Base-by-base conservation (phyloP, 2,888 invertebrate species). In the Drosophila mimetica region DNA sequence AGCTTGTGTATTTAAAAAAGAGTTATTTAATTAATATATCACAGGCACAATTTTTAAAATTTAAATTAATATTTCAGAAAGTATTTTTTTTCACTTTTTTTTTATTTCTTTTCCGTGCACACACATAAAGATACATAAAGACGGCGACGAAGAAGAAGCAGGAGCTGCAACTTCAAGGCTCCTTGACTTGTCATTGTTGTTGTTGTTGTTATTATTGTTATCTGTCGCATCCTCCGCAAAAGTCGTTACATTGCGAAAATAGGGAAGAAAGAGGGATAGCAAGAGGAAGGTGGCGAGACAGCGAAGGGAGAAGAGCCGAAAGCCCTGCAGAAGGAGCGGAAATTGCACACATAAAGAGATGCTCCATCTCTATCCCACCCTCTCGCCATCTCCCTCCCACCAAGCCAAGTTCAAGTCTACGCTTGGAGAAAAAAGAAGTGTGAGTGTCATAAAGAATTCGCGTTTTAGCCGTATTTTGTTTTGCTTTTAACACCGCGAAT, bases 341-440 rank as follows among this genome's bases (percentile, higher is more conserved):
- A 82, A 82, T 82, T 75, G 81, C 79, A 66, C 76, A 84, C 76
- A 81, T 76, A 84, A 84, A 70, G 52, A 70, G 71, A 54, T 39
- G 39, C 57, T 59, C 50, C 28, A 14, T 34, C 41, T 60, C 63
- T 36, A 8, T 41, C 47, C 18, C 58, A 22, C 39, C 37, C 47
- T 25, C 22, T 41, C 25, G 36, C 55, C 36, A 37, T 41, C 47
- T 58, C 32, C 6, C 39, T 16, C 9, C 9, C 46, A 8, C 60
- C 9, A 16, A 61, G 37, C 60, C 60, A 39, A 37, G 46, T 46
- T 57, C 16, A 55, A 30, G 13, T 18, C 14, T 55, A 2, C 46
- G 55, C 46, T 55, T 4, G 9, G 5, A 44, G n/a, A 44, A 42
- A 44, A 8, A 14, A n/a, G n/a, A 8, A 37, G 8, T 8, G n/a